Evolutionary conservation across 2,888 invertebrate species (phyloP), one percentile per base, ranked within the genome.

Genomic region (Syrphus vitripennis): DNA sequence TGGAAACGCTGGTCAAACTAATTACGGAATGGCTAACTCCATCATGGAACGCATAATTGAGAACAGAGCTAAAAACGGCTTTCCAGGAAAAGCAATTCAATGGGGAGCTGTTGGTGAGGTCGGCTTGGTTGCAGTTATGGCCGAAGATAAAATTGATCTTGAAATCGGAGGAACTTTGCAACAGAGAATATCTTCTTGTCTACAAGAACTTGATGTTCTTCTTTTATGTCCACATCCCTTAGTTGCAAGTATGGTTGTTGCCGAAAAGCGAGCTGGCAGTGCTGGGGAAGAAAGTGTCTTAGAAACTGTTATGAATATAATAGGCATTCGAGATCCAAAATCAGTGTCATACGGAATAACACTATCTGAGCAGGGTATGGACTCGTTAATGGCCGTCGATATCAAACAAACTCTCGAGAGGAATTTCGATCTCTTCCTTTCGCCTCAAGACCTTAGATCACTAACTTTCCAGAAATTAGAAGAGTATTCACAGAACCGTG

Each of bases 381-480:
- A 99, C 93, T 98, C 98, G 1, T 95, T 99, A 93, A 98, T 98
- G 97, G 97, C 97, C 0, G 97, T 98, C 0, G 98, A 99, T 92
- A 97, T 99, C 88, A 98, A 98, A 89, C 98, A 98, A 92, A 96
- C 96, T 0, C 92, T 98, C 3, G 98, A 98, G 91, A 94, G 97
- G 89, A 97, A 98, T 91, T 98, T 96, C 90, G 98, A 98, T 90
- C 93, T 98, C 70, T 95, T 96, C 91, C 93, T 99, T 3, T 95
- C 97, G 0, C 96, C 97, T 5, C 96, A 97, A 90, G 98, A 98
- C 88, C 95, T 98, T 76, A 94, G 98, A 63, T 94, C 94, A 0
- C 92, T 98, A 40, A 98, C 97, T 0, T 95, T 98, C 86, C 91
- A 92, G 40, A 92, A 91, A 84, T 88, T 93, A 12, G 90, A 91